phyloP scores from a whole-genome alignment of 35 echinoderm and acorn worm species.

The Eucidaris tribuloides region DNA sequence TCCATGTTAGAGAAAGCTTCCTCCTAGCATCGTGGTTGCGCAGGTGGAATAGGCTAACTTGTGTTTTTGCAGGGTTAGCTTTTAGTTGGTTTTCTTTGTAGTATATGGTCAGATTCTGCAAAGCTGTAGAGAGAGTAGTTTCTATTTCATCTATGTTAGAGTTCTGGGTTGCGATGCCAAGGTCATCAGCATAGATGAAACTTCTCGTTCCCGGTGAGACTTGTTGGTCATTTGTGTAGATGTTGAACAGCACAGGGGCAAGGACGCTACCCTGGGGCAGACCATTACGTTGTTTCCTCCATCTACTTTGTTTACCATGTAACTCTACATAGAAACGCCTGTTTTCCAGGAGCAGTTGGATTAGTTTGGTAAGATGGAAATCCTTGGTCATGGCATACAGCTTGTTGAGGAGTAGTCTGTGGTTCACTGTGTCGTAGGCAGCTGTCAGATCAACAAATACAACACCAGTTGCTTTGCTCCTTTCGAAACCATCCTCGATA shows the following conservation, averaged over 20 bases:
- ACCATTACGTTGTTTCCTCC: not conserved
- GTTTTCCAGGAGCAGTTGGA: constrained; percentile 1
- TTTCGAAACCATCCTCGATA: constrained; percentile 9
- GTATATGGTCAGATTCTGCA: not conserved
- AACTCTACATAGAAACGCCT: constrained; percentile 26
- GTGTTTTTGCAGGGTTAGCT: constrained; percentile 58
- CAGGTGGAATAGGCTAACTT: constrained; percentile 43
- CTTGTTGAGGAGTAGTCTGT: constrained; percentile 4
- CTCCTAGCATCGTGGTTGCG: constrained; percentile 11
- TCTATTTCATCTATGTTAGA: not conserved
- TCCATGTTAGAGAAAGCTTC: constrained; percentile 13
- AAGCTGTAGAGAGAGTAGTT: not conserved
- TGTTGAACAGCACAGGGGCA: constrained; percentile 12
- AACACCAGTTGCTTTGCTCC: not conserved
- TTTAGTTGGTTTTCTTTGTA: constrained; percentile 41
- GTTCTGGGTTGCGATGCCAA: not conserved
- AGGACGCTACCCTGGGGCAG: constrained; percentile 20
- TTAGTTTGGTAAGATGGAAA: not conserved
- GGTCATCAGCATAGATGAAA: constrained; percentile 33
- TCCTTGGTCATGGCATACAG: constrained; percentile 23
- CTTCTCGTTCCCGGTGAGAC: not conserved
- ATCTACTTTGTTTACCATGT: not conserved
- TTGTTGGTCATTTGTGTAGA: constrained; percentile 25
- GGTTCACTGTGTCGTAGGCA: constrained; percentile 56
- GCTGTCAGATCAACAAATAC: constrained; percentile 52